phyloP scores from a whole-genome alignment of 2,888 invertebrate genomes.

The Prosopocoilus inquinatus region DNA sequence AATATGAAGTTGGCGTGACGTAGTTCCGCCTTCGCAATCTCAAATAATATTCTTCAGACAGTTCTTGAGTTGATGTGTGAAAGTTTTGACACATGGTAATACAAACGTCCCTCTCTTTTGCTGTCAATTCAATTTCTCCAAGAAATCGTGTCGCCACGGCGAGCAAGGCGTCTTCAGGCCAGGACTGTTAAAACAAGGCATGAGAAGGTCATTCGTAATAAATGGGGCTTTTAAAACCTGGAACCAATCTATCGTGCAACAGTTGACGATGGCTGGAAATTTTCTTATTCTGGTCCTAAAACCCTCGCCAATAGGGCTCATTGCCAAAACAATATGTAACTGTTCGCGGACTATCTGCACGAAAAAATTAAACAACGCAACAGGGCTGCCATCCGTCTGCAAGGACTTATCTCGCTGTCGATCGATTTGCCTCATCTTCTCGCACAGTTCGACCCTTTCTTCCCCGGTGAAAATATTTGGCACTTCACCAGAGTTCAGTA shows the following conservation, averaged over 20 bases:
- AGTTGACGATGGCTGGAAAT: conserved; percentile 91
- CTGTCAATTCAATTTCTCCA: conserved; percentile 73
- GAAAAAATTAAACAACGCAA: conserved; percentile 89
- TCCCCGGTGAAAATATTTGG: conserved; percentile 85
- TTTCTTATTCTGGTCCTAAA: conserved; percentile 81
- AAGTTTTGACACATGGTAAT: conserved; percentile 89
- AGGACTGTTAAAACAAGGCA: conserved; percentile 67
- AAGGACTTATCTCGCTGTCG: conserved; percentile 80
- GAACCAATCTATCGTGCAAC: conserved; percentile 96
- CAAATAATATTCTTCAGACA: conserved; percentile 64
- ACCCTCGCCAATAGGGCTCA: conserved; percentile 88
- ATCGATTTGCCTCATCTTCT: conserved; percentile 90
- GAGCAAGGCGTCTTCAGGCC: conserved; percentile 90
- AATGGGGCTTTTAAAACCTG: too few relatives aligned
- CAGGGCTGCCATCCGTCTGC: conserved; percentile 90
- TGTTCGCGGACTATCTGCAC: conserved; percentile 85
- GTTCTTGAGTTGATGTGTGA: conserved; percentile 76
- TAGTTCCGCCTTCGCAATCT: conserved; percentile 78
- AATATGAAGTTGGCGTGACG: conserved; percentile 90
- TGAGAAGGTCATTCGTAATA: too few relatives aligned
- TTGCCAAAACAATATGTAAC: conserved; percentile 82
- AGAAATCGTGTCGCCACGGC: conserved; percentile 86
- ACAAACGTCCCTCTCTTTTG: conserved; percentile 71
- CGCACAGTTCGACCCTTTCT: conserved; percentile 86
- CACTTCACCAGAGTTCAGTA: conserved; percentile 90